Percentiles rank a stretch among this genome's conserved stretches.
Evolutionary conservation across 1,140 invertebrate species (phyloP).

Genomic region (Tribolium madens): DNA sequence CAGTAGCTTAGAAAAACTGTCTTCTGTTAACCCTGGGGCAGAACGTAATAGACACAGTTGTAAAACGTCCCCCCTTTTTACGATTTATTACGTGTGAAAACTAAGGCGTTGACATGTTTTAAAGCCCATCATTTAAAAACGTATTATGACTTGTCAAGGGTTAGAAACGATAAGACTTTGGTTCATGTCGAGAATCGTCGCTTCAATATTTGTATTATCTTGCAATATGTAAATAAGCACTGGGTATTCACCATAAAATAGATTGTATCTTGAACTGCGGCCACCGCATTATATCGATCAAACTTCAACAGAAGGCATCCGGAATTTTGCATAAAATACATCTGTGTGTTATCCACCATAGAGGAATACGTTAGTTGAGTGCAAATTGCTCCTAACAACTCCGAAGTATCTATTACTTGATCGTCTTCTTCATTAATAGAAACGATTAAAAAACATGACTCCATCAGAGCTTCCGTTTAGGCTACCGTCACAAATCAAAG

Average conservation of each 20-base stretch:
- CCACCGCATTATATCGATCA: slow-evolving; percentile 43
- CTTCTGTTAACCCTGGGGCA: neutral
- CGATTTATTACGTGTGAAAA: slow-evolving; percentile 44
- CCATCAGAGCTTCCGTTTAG: neutral
- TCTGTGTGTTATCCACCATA: slow-evolving; percentile 35
- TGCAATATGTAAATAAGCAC: slow-evolving; percentile 34
- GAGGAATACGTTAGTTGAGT: slow-evolving; percentile 25
- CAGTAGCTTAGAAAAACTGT: neutral
- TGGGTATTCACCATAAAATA: slow-evolving; percentile 17
- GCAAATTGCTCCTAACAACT: slow-evolving; percentile 25
- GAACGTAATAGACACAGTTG: slow-evolving; percentile 12
- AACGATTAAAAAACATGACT: neutral
- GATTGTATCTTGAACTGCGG: slow-evolving; percentile 22
- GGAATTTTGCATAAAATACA: slow-evolving; percentile 45
- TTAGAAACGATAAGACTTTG: slow-evolving; percentile 15
- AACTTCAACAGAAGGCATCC: slow-evolving; percentile 41
- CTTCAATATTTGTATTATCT: slow-evolving; percentile 12
- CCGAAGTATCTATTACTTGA: slow-evolving; percentile 8
- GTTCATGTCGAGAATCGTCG: neutral
- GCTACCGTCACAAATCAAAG: neutral
- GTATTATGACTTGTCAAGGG: slow-evolving; percentile 21
- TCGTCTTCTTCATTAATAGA: slow-evolving; percentile 13
- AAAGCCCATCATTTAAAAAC: slow-evolving; percentile 27
- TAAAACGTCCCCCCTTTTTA: slow-evolving; percentile 11
- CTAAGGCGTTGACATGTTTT: slow-evolving; percentile 16